A percentile compares a stretch with the other conserved stretches of the same genome.
Evolutionary conservation across 30 jellyfish, hydroid and myxozoan genomes (phyloP).

Genomic region (Mastigias papua): DNA sequence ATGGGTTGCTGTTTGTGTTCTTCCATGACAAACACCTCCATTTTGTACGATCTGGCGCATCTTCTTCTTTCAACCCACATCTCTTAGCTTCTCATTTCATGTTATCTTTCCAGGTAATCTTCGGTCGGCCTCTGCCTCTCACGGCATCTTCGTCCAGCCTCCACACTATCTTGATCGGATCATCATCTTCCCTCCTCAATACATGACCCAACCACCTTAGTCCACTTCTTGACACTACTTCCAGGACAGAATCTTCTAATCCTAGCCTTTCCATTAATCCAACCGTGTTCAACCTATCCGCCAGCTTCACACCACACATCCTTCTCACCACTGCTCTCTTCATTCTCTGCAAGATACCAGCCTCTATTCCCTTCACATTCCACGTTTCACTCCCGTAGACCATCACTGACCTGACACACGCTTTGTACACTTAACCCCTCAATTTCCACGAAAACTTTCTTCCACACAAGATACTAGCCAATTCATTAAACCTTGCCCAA

Average conservation of each 20-base stretch:
- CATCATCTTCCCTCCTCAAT: constrained; percentile 23
- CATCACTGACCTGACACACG: constrained; percentile 39
- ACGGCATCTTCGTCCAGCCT: constrained; percentile 8
- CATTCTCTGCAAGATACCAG: constrained; percentile 21
- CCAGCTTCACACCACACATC: constrained; percentile 39
- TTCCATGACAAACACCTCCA: background rate
- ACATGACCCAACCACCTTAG: constrained; percentile 38
- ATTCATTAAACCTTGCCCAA: constrained; percentile 13
- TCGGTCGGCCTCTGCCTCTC: constrained; percentile 31
- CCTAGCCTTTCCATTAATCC: constrained; percentile 43
- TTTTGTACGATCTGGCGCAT: background rate
- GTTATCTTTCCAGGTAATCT: constrained; percentile 6
- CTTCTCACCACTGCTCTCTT: constrained; percentile 18
- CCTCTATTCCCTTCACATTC: constrained; percentile 10
- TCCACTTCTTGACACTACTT: background rate
- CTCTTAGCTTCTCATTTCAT: background rate
- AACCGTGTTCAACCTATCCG: constrained; percentile 8
- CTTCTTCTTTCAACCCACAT: constrained; percentile 18
- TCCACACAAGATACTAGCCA: constrained; percentile 20
- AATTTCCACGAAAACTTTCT: constrained; percentile 9
- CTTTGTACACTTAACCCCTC: background rate
- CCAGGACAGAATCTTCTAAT: background rate
- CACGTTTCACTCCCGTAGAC: constrained; percentile 30
- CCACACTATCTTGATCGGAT: background rate
- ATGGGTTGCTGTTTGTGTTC: background rate